Percentiles rank a stretch among this genome's conserved stretches.
Conservation (phyloP, 92 coral and sea anemone genomes). For the Epizoanthus scotinus region DNA sequence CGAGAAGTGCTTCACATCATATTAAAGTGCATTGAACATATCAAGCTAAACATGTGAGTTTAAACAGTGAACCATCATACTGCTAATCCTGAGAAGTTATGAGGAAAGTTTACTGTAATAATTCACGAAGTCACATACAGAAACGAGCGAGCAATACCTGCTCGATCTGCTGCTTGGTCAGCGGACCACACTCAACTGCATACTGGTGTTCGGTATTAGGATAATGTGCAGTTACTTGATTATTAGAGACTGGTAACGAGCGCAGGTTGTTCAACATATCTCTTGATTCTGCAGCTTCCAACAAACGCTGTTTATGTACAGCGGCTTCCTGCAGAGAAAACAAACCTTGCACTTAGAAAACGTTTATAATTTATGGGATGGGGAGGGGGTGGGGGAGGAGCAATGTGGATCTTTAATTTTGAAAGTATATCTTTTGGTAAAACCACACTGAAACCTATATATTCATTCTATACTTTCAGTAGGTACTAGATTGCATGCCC, state of each 20-base stretch:
- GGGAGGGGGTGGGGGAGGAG: no score
- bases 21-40: no score
- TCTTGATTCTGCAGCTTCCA: constrained; percentile 28
- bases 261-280: neutral
- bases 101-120: neutral
- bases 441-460: no score
- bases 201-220: constrained; percentile 15
- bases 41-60: no score
- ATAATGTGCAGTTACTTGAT: constrained; percentile 24
- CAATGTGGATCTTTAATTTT: no score
- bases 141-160: neutral
- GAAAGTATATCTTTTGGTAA: no score
- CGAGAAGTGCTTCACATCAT: no score
- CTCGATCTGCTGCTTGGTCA: constrained; percentile 26
- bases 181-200: constrained; percentile 25
- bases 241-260: neutral
- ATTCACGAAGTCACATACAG: neutral
- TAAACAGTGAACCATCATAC: neutral
- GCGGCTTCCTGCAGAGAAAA: constrained; percentile 3
- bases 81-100: neutral
- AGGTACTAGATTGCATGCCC: no score
- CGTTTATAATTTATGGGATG: no score
- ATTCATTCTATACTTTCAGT: no score
- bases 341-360: neutral
- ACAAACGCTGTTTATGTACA: constrained; percentile 20